phyloP scores from a whole-genome alignment of 2,113 vertebrate genomes.

The Gambusia holbrooki region DNA sequence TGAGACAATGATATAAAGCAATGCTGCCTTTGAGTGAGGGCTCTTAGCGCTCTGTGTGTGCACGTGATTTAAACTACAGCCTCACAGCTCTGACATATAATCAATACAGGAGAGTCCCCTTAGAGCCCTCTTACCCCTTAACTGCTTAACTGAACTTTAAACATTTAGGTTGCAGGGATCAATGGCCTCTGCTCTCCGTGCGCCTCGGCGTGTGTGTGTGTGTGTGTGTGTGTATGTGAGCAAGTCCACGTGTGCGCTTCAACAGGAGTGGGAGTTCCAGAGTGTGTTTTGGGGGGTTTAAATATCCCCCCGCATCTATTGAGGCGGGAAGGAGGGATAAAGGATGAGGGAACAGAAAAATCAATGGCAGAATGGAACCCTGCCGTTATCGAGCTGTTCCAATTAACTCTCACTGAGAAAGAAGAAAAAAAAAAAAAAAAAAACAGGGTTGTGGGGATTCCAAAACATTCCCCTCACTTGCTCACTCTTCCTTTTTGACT shows the following conservation, averaged over 20 bases:
- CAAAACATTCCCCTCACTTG: conserved; percentile 70
- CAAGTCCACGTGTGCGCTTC: conserved; percentile 50
- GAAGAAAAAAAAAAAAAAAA: conserved; percentile 3
- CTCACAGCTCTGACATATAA: conserved; percentile 94
- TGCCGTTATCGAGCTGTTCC: conserved; percentile 84
- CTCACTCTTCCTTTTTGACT: conserved; percentile 56
- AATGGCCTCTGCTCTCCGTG: conserved; percentile 85
- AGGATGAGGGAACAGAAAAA: conserved; percentile 79
- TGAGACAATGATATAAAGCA: conserved; percentile 77
- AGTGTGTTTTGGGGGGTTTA: conserved; percentile 76
- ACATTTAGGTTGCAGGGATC: conserved; percentile 93
- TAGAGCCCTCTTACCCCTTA: conserved; percentile 94
- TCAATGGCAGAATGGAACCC: conserved; percentile 87
- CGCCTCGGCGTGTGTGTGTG: conserved; percentile 63
- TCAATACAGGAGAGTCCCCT: conserved; percentile 94
- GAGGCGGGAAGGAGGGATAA: conserved; percentile 76
- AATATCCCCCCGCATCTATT: conserved; percentile 79
- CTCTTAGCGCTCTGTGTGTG: conserved; percentile 68
- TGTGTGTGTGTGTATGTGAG: conserved; percentile 24
- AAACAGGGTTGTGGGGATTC: conserved; percentile 62
- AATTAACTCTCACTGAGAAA: conserved; percentile 82
- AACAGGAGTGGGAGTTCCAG: conserved; percentile 75
- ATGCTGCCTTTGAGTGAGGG: conserved; percentile 76
- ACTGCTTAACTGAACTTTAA: conserved; percentile 99
- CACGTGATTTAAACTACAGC: conserved; percentile 88